Base-by-base conservation (phyloP, 1,140 invertebrate species). In the Hesperophylax magnus region DNA sequence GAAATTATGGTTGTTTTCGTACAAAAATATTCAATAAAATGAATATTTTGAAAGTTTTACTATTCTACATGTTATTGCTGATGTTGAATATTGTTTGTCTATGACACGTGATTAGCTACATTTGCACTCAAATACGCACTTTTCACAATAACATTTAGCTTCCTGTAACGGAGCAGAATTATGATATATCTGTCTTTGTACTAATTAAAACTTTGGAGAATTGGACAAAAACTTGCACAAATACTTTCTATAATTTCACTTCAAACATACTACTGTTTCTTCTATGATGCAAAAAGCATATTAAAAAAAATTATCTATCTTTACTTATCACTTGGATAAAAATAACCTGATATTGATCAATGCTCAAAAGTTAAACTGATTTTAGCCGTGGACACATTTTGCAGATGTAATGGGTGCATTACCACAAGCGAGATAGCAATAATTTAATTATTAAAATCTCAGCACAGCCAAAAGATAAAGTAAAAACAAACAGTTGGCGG, bases 321-420 rank as follows among this genome's bases (percentile, higher is more conserved):
- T 60, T 61, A 61, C 24, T n/a, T 22, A 61, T 61, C 17, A 69
- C 47, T 15, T 1, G 15, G 47, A 72, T 72, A 72, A 72, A 54
- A 72, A 39, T 20, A 69, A 52, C 22, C 27, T 53, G 69, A 72
- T 72, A 72, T 53, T 22, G 52, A 72, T 54, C 69, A 72, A 54
- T 54, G 22, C 5, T 24, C 47, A 4, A 20, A 53, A 53, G 15
- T 20, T 2, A 72, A 24, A 22, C 47, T 22, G 20, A 72, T 54
- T 18, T 69, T 18, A 18, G 65, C 27, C 1, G 65, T 39, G 34
- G 31, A 69, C 65, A 72, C 20, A 22, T 72, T 56, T 20, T 11
- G 8, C 6, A 17, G 11, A 20, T 6, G 27, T 53, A 54, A 17
- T 15, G 27, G 15, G 3, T 7, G 9, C 20, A 72, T 54, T 53